These are phyloP conservation scores for Diarsia mendica DNA, from an alignment of 2,888 invertebrate species.

Conservation along the genomic window DNA sequence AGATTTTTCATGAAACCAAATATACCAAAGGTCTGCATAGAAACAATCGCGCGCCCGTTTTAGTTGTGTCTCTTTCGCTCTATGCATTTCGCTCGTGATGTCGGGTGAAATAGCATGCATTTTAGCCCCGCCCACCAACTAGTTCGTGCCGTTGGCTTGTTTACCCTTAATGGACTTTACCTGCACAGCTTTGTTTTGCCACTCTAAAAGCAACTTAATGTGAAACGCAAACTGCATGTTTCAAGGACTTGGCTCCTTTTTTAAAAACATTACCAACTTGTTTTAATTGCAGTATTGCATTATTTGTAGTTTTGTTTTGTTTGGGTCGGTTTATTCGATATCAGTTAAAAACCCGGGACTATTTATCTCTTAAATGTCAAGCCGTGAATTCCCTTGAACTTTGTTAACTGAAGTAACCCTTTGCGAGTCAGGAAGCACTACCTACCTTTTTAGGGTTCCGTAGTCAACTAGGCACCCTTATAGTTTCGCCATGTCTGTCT, in stretches of 20 bases:
- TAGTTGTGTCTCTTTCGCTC: too few relatives aligned
- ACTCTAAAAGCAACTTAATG: conserved; percentile 28
- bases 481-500: too few relatives aligned
- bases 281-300: conserved; percentile 35
- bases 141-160: too few relatives aligned
- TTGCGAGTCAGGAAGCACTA: conserved; percentile 45
- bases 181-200: conserved; percentile 30
- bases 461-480: too few relatives aligned
- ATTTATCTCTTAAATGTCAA: conserved; percentile 45
- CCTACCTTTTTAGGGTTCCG: conserved; percentile 11
- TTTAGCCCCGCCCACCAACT: too few relatives aligned
- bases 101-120: too few relatives aligned
- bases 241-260: conserved; percentile 47
- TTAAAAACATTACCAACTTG: conserved; percentile 16
- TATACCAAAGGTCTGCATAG: too few relatives aligned
- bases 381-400: conserved; percentile 50
- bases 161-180: conserved; percentile 34
- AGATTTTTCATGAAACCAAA: too few relatives aligned
- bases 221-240: conserved; percentile 19
- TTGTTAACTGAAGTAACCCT: conserved; percentile 36
- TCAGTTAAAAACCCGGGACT: conserved; percentile 1
- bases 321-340: neutral
- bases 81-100: too few relatives aligned
- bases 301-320: conserved; percentile 4
- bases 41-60: too few relatives aligned